Evolutionary conservation across 2,797 vertebrate species (phyloP), one percentile per base, ranked within the genome.

Genomic region (Mustela erminea): DNA sequence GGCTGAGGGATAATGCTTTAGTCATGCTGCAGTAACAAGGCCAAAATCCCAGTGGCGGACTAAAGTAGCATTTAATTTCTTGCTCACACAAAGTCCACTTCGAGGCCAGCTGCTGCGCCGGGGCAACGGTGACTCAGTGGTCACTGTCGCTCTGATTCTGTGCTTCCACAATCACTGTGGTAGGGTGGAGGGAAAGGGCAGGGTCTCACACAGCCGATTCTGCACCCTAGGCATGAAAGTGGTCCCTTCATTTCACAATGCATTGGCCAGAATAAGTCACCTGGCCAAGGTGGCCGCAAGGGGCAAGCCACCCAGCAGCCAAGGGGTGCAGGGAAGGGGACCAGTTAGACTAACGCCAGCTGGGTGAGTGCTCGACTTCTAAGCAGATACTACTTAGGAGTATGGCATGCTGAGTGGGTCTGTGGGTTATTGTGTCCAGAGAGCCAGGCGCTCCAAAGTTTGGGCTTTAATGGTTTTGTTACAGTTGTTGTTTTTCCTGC

Each of bases 401-500:
- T 46, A 54, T 66, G 58, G 32, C 49, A 27, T 75, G 64, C 32
- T 74, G 85, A 94, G 43, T 29, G 52, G 43, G 7, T 62, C 72
- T 77, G 17, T 86, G 52, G 46, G 15, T 70, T 60, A 60, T 35
- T 88, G 72, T 72, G n/a, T 88, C 85, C 64, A 74, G 38, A 94
- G 29, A 90, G 54, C 18, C 66, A 70, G 58, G 9, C 89, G 78
- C 52, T 85, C 46, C 90, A 81, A 91, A 84, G 32, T 83, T 78
- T 87, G 46, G 41, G 43, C 41, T 90, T 84, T 38, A 35, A 94
- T 87, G 29, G 35, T 75, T 94, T 84, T 90, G 35, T 90, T 90
- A 80, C 13, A 64, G 72, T 92, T 87, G 56, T 62, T 95, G 49
- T 21, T 58, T 93, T 81, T 70, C 78, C 52, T 91, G 52, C 74